These are phyloP conservation scores for Perca fluviatilis DNA, from an alignment of 2,113 vertebrate species.

Conservation along the genomic window DNA sequence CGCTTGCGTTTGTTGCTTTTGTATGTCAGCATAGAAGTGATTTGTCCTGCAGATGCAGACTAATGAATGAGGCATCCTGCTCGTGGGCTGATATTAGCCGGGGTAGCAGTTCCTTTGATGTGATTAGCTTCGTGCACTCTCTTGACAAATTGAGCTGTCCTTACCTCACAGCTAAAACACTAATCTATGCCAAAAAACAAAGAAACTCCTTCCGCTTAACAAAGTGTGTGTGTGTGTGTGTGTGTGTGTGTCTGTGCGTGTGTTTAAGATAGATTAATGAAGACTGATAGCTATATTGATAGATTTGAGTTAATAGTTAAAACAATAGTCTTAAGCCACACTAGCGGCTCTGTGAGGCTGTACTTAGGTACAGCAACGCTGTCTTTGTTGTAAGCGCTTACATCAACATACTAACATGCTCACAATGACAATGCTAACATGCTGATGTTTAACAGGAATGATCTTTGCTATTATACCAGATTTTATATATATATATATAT, in stretches of 20 bases:
- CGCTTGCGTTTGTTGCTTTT: slow-evolving; percentile 54
- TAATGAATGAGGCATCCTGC: slow-evolving; percentile 80
- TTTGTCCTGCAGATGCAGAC: slow-evolving; percentile 80
- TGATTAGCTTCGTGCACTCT: slow-evolving; percentile 79
- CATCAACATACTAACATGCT: background rate
- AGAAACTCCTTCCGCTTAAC: slow-evolving; percentile 53
- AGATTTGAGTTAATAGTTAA: background rate
- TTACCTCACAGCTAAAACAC: slow-evolving; percentile 74
- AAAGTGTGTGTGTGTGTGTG: slow-evolving; percentile 15
- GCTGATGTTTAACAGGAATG: background rate
- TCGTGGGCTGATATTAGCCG: slow-evolving; percentile 77
- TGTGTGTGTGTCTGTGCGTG: background rate
- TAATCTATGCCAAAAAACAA: slow-evolving; percentile 80
- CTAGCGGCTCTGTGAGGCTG: background rate
- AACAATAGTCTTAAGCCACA: background rate
- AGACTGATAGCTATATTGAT: background rate
- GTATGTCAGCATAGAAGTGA: slow-evolving; percentile 70
- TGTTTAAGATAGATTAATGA: background rate
- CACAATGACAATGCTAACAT: no score
- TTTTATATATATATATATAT: no score
- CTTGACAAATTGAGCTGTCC: slow-evolving; percentile 82
- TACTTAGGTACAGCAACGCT: background rate
- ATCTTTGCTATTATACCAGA: background rate
- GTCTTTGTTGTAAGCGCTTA: background rate
- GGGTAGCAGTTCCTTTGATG: slow-evolving; percentile 81